Evolutionary conservation across 2,888 invertebrate genomes (phyloP), one percentile per base, ranked within the genome.

Genomic region (Dolomedes plantarius): DNA sequence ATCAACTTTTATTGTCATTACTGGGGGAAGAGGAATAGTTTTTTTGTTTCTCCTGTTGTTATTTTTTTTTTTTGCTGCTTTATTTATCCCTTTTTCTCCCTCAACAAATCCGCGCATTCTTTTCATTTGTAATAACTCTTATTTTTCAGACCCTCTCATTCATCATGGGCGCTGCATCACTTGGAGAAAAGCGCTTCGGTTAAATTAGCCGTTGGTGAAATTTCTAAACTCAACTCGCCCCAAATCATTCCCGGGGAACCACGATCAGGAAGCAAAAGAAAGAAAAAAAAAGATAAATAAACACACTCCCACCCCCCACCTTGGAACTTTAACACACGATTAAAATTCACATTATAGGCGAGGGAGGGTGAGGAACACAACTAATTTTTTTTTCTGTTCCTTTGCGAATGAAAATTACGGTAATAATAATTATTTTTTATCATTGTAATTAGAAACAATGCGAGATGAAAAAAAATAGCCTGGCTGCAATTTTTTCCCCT

Each of bases 381-480:
- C 23, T 56, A 19, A 23, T 68, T 77, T 62, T 64, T n/a, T 78
- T 76, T 50, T 69, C 16, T 27, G 1, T 65, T 39, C 32, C 56
- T 67, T 5, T 28, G 64, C 65, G 77, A 85, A 77, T 85, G 77
- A 85, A 85, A 85, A 85, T 85, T 85, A 85, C 72, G 72, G 83
- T 77, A 85, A 85, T 85, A 85, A 85, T 85, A 85, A 85, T 85
- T 85, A 85, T 85, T 85, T 85, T 85, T 85, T 85, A 85, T 71
- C 77, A 85, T 85, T 85, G 77, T 85, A 85, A 85, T 85, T 85
- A 85, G 83, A 85, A 85, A 85, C 83, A 85, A 77, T 85, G 83
- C 71, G 39, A 67, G 72, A 72, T 64, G 80, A 9, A 19, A 71
- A 50, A 50, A 41, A 67, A 65, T 39, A 32, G 50, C n/a, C 27